Evolutionary conservation across 2,797 vertebrate species (phyloP), one percentile per base, ranked within the genome.

Genomic region (Labroides dimidiatus): DNA sequence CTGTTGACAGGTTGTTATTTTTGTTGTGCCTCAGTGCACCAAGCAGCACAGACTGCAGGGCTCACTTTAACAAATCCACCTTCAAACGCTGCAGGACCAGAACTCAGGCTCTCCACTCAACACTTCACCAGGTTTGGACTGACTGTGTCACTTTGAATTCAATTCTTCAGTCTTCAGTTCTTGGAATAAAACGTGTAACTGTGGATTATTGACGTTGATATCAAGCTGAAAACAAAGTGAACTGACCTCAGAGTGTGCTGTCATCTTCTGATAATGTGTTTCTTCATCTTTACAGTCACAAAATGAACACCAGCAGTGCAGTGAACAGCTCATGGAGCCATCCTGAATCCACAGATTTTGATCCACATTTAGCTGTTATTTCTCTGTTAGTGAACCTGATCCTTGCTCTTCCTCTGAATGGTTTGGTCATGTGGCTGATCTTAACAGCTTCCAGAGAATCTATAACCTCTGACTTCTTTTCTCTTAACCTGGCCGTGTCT

Each of bases 341-440:
- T 15, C 2, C 1, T 6, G 2, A 4, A 1, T 6, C 36, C 1
- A 1, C 4, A 24, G 9, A 12, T 0, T 37, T 7, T 14, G n/a
- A 44, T 9, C 24, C 24, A 16, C 0, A 6, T 0, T 51, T 37
- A 67, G 17, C 1, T 6, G 6, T 27, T 6, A 6, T 27, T 6
- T 27, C 24, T 27, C 0, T 4, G 19, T 7, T 27, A 3, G 0
- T 58, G 27, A 74, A 55, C 52, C 16, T 1, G 12, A 6, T 62
- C 15, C 15, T 78, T 27, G 1, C 27, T 52, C 20, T 82, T 11
- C 79, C 77, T 44, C 12, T 80, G 13, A 84, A 84, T 41, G 10
- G 17, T 16, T 81, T 61, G 16, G 47, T 80, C 10, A 19, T 80
- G 14, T 69, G 77, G 72, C 43, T 81, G 66, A 75, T 84, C n/a